A percentile compares a stretch with the other conserved stretches of the same genome.
These are phyloP conservation scores for Xestia xanthographa DNA, from an alignment of 2,888 invertebrate genomes.

Conservation along the genomic window DNA sequence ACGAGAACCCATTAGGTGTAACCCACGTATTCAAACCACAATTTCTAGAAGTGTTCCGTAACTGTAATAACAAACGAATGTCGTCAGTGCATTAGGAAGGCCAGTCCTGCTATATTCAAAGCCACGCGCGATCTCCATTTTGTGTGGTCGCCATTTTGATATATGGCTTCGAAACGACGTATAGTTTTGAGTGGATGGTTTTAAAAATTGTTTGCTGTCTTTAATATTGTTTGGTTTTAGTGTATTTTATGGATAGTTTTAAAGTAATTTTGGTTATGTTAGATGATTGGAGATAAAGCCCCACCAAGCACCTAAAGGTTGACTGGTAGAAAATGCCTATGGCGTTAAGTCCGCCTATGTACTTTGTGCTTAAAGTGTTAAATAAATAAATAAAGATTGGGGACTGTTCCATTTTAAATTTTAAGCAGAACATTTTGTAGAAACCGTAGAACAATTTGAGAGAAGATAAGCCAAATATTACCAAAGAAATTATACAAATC, in stretches of 20 bases:
- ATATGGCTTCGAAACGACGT: constrained; percentile 57
- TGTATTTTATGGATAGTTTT: too few species aligned
- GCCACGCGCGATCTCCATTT: constrained; percentile 64
- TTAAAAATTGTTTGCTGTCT: constrained; percentile 19
- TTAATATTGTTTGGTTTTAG: not conserved
- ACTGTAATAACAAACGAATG: constrained; percentile 56
- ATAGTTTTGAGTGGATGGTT: constrained; percentile 29
- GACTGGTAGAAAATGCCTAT: too few species aligned
- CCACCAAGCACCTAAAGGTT: too few species aligned
- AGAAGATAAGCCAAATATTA: too few species aligned
- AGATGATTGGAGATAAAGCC: not conserved
- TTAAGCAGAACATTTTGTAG: too few species aligned
- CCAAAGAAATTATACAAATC: too few species aligned
- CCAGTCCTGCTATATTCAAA: constrained; percentile 60
- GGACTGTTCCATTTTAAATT: not conserved
- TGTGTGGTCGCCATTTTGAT: constrained; percentile 61
- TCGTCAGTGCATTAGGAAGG: constrained; percentile 60
- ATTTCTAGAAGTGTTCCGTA: constrained; percentile 38
- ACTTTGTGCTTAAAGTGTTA: too few species aligned
- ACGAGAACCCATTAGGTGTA: not conserved
- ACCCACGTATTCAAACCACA: constrained; percentile 27
- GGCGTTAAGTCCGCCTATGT: too few species aligned
- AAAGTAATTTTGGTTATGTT: not conserved
- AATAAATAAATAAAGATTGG: not conserved
- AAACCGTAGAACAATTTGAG: not conserved